Conservation (phyloP, 2,797 vertebrate species). For the Pantherophis vulpinus region DNA sequence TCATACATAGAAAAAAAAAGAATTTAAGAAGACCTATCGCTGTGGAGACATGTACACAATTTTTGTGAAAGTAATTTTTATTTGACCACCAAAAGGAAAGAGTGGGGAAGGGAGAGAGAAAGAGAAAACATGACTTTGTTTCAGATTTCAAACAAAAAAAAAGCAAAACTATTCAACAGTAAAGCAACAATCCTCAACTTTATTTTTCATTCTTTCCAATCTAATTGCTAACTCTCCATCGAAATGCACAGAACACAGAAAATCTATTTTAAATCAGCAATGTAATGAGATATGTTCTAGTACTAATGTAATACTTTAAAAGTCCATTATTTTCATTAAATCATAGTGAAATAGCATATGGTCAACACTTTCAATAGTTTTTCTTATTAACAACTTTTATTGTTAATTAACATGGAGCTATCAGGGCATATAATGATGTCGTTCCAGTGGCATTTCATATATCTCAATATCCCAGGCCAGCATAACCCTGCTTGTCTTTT, state of each 20-base stretch:
- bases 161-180: background rate
- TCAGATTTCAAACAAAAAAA: background rate
- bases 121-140: background rate
- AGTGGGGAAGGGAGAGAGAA: background rate
- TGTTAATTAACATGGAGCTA: slow-evolving; percentile 11
- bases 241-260: slow-evolving; percentile 34
- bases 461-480: background rate
- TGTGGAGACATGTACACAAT: background rate
- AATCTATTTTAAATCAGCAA: slow-evolving; percentile 38
- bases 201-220: slow-evolving; percentile 39
- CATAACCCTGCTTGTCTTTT: background rate
- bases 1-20: background rate
- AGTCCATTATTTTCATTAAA: slow-evolving; percentile 27
- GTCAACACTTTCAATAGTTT: slow-evolving; percentile 19
- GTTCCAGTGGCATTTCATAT: background rate
- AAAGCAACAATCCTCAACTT: slow-evolving; percentile 28
- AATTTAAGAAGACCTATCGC: background rate
- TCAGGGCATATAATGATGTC: background rate
- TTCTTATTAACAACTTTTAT: slow-evolving; percentile 29
- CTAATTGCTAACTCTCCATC: slow-evolving; percentile 34
- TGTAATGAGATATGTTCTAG: slow-evolving; percentile 6
- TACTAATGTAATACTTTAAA: background rate
- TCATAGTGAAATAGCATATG: slow-evolving; percentile 34
- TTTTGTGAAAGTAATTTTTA: background rate
- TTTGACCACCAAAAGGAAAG: background rate